A percentile compares a stretch with the other conserved stretches of the same genome.
Conservation (phyloP, 2,888 invertebrate species). For the Tipula vernalis region DNA sequence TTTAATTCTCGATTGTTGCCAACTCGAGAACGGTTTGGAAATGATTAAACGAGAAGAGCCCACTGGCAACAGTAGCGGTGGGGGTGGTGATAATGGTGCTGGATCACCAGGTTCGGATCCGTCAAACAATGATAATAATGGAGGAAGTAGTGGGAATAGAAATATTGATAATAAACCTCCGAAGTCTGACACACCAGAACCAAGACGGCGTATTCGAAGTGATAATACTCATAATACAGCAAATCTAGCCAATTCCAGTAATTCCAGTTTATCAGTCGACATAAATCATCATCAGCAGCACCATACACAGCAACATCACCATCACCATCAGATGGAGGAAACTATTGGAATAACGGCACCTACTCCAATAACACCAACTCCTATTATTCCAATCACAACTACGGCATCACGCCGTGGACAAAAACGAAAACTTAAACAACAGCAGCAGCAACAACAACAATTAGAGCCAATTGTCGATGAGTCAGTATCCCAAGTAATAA, state of each 20-base stretch:
- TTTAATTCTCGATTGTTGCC: conserved; percentile 88
- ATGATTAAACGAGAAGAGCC: conserved; percentile 76
- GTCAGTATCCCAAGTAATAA: not conserved
- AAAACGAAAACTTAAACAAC: conserved; percentile 46
- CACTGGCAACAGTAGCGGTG: conserved; percentile 65
- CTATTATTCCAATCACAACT: conserved; percentile 17
- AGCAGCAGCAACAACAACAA: conserved; percentile 24
- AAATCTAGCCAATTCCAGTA: conserved; percentile 12
- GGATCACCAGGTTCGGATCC: conserved; percentile 79
- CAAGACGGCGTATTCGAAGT: conserved; percentile 23
- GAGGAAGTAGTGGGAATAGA: conserved; percentile 29
- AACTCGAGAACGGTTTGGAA: conserved; percentile 66
- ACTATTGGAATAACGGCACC: conserved; percentile 32
- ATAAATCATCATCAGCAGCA: conserved; percentile 12
- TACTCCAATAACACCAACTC: conserved; percentile 25
- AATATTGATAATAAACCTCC: conserved; percentile 36
- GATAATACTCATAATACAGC: conserved; percentile 25
- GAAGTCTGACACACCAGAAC: conserved; percentile 30
- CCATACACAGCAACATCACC: conserved; percentile 22
- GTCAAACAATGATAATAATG: conserved; percentile 35
- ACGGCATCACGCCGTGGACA: conserved; percentile 37
- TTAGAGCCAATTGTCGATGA: not conserved
- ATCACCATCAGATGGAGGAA: conserved; percentile 39
- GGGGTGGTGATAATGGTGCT: conserved; percentile 63
- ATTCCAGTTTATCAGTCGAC: not conserved